Base-by-base conservation (phyloP, 2,888 invertebrate species). In the Leptopilina syphax region DNA sequence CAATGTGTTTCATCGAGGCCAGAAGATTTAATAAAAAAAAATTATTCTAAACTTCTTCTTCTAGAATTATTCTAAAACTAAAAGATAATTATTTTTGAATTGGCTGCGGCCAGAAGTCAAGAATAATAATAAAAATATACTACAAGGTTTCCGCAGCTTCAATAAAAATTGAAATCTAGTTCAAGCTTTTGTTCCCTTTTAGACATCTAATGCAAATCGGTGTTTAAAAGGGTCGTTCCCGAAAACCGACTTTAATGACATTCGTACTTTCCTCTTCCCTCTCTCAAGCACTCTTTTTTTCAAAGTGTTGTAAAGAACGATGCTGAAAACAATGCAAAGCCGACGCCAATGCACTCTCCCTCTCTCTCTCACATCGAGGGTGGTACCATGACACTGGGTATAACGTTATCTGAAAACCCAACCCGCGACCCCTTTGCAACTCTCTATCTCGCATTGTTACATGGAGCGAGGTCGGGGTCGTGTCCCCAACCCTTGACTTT, bases 341-440 rank as follows among this genome's bases (percentile, higher is more conserved):
- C 88, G 87, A 86, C 88, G 87, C 87, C 89, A 86, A 86, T 89
- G 89, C 79, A 84, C 77, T 81, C 82, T 76, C 85, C 5, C 47
- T 7, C 47, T 27, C 27, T 27, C 34, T 2, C 47, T 47, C 47
- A 9, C 50, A 79, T 81, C 41, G 84, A 79, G 83, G 82, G 79
- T 83, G 76, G 83, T 65, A 68, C 82, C 83, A 85, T 82, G 81
- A 80, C 76, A 77, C 78, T 81, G 80, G 80, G 78, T 44, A 44
- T 44, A 77, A 86, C 84, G 88, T 89, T 89, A 89, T 89, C 89
- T 89, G 87, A 84, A 86, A 87, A 87, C 84, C 86, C 88, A 86
- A 87, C 85, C 84, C 86, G 86, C 85, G 84, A 83, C 83, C 80
- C 83, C 84, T 80, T 85, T 82, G 79, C 80, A 67, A 47, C 77